Percentiles rank a stretch among this genome's conserved stretches.
phyloP scores from a whole-genome alignment of 2,797 vertebrate genomes.

The Antrozous pallidus region DNA sequence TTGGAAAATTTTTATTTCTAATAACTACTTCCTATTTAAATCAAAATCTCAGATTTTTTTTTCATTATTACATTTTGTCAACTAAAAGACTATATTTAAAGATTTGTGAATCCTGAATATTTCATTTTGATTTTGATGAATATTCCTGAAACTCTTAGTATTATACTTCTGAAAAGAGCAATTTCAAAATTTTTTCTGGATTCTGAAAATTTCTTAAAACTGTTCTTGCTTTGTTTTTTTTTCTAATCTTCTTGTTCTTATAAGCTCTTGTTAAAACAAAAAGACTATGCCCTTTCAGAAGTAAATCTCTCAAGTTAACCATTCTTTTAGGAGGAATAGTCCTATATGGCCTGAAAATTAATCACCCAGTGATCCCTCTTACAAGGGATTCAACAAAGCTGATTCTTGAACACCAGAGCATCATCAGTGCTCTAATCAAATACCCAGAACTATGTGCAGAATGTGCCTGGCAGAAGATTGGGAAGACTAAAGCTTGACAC shows the following conservation, averaged over 20 bases:
- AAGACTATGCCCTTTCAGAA: neutral
- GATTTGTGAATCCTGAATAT: neutral
- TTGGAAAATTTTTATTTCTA: conserved; percentile 9
- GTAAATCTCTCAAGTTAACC: neutral
- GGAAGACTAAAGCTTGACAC: conserved; percentile 7
- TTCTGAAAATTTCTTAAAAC: conserved; percentile 12
- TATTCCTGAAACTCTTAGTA: neutral
- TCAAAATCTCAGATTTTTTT: neutral
- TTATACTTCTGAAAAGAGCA: neutral
- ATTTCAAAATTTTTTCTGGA: neutral
- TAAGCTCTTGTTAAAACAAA: conserved; percentile 34
- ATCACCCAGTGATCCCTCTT: conserved; percentile 13
- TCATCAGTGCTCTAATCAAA: neutral
- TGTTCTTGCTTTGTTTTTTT: neutral
- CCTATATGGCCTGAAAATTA: neutral
- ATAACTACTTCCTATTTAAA: conserved; percentile 6
- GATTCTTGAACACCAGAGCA: conserved; percentile 32
- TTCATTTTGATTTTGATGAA: conserved; percentile 4
- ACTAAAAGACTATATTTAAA: neutral
- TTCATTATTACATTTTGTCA: neutral
- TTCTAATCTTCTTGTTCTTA: neutral
- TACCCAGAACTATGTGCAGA: neutral
- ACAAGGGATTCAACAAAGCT: neutral
- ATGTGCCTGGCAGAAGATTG: neutral
- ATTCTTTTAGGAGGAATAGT: conserved; percentile 34